Conservation (phyloP, 2,113 vertebrate genomes). For the Desmodus rotundus region DNA sequence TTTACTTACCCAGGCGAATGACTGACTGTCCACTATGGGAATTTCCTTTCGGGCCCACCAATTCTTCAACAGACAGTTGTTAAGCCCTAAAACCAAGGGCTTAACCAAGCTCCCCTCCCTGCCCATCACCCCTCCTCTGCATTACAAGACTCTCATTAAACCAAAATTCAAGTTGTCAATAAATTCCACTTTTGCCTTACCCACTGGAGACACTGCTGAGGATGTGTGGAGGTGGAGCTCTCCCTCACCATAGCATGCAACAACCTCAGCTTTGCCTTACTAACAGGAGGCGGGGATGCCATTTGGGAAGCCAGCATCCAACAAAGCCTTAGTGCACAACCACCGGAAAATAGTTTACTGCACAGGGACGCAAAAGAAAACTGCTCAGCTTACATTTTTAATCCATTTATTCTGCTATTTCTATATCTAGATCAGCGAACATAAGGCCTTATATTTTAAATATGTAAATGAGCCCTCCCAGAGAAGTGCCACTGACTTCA, state of each 20-base stretch:
- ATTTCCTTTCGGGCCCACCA: not conserved
- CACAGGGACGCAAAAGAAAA: not conserved
- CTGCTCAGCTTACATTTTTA: not conserved
- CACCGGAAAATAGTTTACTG: not conserved
- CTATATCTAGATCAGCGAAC: not conserved
- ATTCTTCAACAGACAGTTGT: not conserved
- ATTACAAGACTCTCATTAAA: not conserved
- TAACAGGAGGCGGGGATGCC: not conserved
- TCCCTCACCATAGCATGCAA: fast-evolving
- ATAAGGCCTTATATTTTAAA: not conserved
- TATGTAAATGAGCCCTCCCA: not conserved
- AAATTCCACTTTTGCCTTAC: not conserved
- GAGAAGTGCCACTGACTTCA: not conserved
- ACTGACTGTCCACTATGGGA: not conserved
- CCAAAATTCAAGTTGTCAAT: not conserved
- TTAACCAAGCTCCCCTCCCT: not conserved
- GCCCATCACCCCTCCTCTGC: not conserved
- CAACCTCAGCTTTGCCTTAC: not conserved
- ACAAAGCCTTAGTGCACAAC: not conserved
- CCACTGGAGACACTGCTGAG: not conserved
- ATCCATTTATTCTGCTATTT: not conserved
- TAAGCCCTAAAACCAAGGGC: not conserved
- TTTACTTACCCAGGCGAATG: not conserved
- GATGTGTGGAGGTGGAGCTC: not conserved
- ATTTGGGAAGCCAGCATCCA: not conserved